phyloP scores from a whole-genome alignment of 2,888 invertebrate genomes.

The Tachina grossa region DNA sequence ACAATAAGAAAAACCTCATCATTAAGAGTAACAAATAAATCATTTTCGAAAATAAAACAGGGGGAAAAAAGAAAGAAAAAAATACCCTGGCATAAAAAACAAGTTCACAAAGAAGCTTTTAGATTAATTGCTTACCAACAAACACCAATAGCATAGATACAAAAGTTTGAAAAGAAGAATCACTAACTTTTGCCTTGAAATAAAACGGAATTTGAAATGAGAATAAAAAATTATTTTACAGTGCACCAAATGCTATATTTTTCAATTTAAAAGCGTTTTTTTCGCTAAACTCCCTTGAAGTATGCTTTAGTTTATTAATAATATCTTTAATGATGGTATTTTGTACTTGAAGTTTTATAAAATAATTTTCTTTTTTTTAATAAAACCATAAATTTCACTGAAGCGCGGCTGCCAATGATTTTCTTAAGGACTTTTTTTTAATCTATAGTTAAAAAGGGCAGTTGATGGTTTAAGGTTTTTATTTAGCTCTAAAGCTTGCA shows the following conservation, averaged over 20 bases:
- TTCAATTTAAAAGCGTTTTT: background rate
- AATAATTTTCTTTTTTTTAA: slow-evolving; percentile 7
- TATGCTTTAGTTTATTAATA: slow-evolving; percentile 1
- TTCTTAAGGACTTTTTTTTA: slow-evolving; percentile 16
- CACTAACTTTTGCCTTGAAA: background rate
- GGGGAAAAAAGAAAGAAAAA: slow-evolving; percentile 11
- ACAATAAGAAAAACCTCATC: slow-evolving; percentile 29
- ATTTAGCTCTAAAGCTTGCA: background rate
- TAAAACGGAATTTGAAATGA: background rate
- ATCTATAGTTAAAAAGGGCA: background rate
- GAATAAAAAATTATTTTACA: background rate
- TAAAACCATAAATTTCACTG: slow-evolving; percentile 48
- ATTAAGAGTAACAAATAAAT: slow-evolving; percentile 55
- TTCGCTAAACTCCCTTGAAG: background rate
- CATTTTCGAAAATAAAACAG: slow-evolving; percentile 37
- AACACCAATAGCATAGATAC: slow-evolving; percentile 22
- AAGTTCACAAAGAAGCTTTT: slow-evolving; percentile 62
- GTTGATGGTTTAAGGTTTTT: background rate
- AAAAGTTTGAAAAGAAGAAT: slow-evolving; percentile 12
- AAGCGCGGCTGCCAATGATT: slow-evolving; percentile 45
- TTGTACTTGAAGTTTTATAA: background rate
- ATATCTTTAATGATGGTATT: background rate
- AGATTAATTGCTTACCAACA: slow-evolving; percentile 67
- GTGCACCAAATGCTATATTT: background rate
- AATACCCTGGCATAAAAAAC: background rate